These are phyloP conservation scores for Camelus dromedarius DNA, from an alignment of 2,113 vertebrate species.

Conservation along the genomic window DNA sequence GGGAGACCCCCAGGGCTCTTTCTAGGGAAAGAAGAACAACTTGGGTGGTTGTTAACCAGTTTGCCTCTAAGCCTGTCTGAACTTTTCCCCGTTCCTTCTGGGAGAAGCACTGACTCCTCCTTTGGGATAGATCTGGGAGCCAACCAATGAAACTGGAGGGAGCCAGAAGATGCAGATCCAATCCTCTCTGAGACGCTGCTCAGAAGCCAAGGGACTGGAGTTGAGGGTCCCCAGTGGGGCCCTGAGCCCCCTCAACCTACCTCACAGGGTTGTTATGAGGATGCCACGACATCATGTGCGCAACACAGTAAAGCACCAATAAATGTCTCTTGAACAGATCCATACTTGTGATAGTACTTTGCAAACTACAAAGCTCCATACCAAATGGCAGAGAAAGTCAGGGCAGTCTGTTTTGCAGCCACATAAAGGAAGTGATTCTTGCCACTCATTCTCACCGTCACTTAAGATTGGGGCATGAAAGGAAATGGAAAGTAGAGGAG, in stretches of 20 bases:
- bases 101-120: background rate
- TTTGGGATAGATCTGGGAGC: background rate
- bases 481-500: background rate
- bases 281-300: background rate
- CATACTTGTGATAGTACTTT: background rate
- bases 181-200: background rate
- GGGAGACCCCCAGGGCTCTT: background rate
- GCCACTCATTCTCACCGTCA: background rate
- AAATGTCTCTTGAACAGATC: constrained; percentile 27
- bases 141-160: background rate
- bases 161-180: background rate
- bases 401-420: background rate
- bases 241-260: background rate
- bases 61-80: background rate
- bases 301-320: background rate
- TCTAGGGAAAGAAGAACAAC: background rate
- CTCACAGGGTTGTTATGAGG: background rate
- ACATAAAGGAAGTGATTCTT: background rate
- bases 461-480: background rate
- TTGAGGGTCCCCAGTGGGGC: background rate
- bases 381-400: background rate
- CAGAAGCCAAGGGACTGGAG: background rate
- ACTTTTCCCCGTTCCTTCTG: background rate
- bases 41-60: background rate
- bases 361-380: background rate